phyloP scores from a whole-genome alignment of 2,888 invertebrate genomes.

The Tetheella fluctuosa region DNA sequence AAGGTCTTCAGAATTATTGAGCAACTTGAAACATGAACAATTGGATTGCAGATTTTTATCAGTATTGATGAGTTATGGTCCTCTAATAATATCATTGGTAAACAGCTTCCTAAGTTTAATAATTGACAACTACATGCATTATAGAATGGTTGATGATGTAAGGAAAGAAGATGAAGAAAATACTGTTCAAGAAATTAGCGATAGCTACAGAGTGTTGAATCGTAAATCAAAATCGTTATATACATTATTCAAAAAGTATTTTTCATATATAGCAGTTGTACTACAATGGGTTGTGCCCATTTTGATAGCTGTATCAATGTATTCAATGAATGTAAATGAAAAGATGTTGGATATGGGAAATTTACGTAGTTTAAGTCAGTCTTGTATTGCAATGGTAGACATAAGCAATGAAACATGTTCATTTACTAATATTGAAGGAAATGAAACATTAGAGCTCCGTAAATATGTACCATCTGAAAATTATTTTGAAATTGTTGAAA shows the following conservation, averaged over 20 bases:
- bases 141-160: conserved; percentile 58
- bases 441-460: conserved; percentile 47
- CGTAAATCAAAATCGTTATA: conserved; percentile 30
- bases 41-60: conserved; percentile 58
- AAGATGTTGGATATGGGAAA: conserved; percentile 41
- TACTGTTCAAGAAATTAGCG: conserved; percentile 51
- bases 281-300: conserved; percentile 71
- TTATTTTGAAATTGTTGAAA: conserved; percentile 59
- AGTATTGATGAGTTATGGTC: conserved; percentile 67
- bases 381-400: conserved; percentile 67
- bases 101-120: conserved; percentile 73
- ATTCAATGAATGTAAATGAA: conserved; percentile 63
- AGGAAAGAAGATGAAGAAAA: conserved; percentile 61
- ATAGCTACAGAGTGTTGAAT: conserved; percentile 29
- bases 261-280: conserved; percentile 57
- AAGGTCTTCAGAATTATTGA: conserved; percentile 40
- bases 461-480: conserved; percentile 48
- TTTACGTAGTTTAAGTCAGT: conserved; percentile 43
- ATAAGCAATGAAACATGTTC: conserved; percentile 54
- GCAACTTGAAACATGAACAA: conserved; percentile 29
- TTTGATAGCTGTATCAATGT: conserved; percentile 67
- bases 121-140: conserved; percentile 76
- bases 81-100: conserved; percentile 67
- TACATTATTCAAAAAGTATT: conserved; percentile 58
- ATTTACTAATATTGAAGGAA: conserved; percentile 25